Percentiles rank a stretch among this genome's conserved stretches.
phyloP scores from a whole-genome alignment of 2,888 invertebrate species.

The Holacanthella duospinosa region DNA sequence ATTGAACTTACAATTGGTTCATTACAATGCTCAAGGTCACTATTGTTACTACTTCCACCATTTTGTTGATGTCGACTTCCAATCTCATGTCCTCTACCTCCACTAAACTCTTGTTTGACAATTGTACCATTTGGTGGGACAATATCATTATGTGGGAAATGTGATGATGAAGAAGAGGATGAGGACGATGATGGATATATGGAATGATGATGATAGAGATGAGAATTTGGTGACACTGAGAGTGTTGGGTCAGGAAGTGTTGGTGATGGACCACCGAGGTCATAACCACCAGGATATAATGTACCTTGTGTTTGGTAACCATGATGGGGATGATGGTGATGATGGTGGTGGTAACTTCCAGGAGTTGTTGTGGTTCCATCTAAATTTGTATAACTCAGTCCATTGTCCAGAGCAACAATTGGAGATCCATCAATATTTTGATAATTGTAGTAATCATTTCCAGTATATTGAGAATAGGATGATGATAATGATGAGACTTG shows the following conservation, averaged over 20 bases:
- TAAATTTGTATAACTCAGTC: slow-evolving; percentile 78
- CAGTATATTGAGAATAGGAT: not conserved
- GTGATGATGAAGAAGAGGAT: not conserved
- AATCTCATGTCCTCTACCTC: too few relatives aligned
- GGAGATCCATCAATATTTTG: not conserved
- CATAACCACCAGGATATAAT: slow-evolving; percentile 8
- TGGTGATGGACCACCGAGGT: slow-evolving; percentile 16
- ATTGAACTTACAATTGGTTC: not conserved
- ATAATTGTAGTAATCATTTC: not conserved
- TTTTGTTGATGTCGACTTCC: slow-evolving; percentile 10
- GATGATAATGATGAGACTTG: not conserved
- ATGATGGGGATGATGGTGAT: slow-evolving; percentile 22
- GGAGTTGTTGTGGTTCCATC: slow-evolving; percentile 52
- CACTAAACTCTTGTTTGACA: not conserved
- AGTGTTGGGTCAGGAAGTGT: slow-evolving; percentile 30
- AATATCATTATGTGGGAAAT: not conserved
- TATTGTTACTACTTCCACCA: not conserved
- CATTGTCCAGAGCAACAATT: slow-evolving; percentile 43
- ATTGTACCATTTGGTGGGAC: not conserved
- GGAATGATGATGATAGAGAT: slow-evolving; percentile 35
- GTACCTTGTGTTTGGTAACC: slow-evolving; percentile 4
- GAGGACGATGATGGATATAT: not conserved
- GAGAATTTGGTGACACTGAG: slow-evolving; percentile 31
- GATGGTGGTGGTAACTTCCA: slow-evolving; percentile 41
- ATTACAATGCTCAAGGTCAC: too few relatives aligned